Conservation (phyloP, 2,888 invertebrate genomes). For the Aradus depressus region DNA sequence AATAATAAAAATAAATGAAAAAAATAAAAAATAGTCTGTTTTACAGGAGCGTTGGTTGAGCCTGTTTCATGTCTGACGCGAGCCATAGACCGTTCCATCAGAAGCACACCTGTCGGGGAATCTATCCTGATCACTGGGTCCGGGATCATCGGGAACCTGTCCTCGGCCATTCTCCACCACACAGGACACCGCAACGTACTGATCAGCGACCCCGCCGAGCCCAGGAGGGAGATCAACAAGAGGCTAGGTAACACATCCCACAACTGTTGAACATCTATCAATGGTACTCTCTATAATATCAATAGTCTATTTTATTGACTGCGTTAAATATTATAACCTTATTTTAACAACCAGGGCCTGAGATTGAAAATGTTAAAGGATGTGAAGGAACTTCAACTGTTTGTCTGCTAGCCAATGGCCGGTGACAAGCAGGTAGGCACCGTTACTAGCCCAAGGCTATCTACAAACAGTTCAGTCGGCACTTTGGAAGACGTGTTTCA, state of each 20-base stretch:
- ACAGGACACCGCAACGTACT: constrained; percentile 58
- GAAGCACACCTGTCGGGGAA: constrained; percentile 49
- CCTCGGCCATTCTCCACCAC: constrained; percentile 52
- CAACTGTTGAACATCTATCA: no score
- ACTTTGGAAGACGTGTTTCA: no score
- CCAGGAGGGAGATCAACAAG: constrained; percentile 35
- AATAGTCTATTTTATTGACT: neutral
- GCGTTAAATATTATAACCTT: neutral
- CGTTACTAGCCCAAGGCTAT: no score
- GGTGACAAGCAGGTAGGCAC: no score
- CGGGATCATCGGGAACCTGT: constrained; percentile 59
- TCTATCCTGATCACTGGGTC: constrained; percentile 55
- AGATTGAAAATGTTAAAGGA: no score
- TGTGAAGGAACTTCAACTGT: no score
- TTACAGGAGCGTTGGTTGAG: constrained; percentile 52
- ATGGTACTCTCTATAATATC: neutral
- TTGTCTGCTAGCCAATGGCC: no score
- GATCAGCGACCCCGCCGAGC: constrained; percentile 51
- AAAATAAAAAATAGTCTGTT: neutral
- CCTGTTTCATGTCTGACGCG: constrained; percentile 59
- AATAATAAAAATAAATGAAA: no score
- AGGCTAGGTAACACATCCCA: no score
- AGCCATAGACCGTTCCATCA: constrained; percentile 52
- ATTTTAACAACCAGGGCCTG: neutral
- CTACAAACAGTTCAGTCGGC: no score